Base-by-base conservation (phyloP, 2,113 vertebrate species). In the Heloderma charlesbogerti region DNA sequence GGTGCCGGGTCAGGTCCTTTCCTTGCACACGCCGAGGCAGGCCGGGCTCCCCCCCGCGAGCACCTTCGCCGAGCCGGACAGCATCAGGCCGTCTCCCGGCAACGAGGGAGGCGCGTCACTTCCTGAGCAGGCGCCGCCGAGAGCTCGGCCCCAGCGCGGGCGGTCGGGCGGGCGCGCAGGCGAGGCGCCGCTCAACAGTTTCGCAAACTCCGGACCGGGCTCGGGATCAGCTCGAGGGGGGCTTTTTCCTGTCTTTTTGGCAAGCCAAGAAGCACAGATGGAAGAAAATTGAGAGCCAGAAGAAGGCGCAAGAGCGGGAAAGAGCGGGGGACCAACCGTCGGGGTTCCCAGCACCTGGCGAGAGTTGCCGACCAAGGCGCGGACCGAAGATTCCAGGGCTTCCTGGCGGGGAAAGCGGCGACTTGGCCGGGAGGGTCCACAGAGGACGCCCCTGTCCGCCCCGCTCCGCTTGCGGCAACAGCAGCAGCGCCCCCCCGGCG, bases 81-180 rank as follows among this genome's bases (percentile, higher is more conserved):
- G 97, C 96, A 96, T 96, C 96, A 94, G 94, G 87, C 91, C 31
- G 97, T 97, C 96, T 95, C 97, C 93, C 89, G 94, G 97, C 97
- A 97, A 97, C 97, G 84, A 88, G 54, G 92, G 72, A 88, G 94
- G 63, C 86, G 95, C 97, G 97, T 97, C 97, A 97, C 94, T 97
- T 97, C 97, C 97, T 96, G 96, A 92, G 92, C 93, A 93, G 95
- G 87, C 34, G 93, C 72, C 22, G 92, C 83, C 91, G 89, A 37
- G 86, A 22, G 66, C n/a, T 66, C 29, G 89, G 91, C 15, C 81
- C 89, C 6, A 66, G 91, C 22, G 92, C 60, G 78, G 74, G 75
- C 43, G 63, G 8, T 10, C 4, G 51, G 90, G 92, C 54, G 74
- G 71, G 80, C 54, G 54, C 6, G 79, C 72, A 18, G 0, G 37